These are phyloP conservation scores for Taenaris catops DNA, from an alignment of 2,888 invertebrate species.

Conservation along the genomic window DNA sequence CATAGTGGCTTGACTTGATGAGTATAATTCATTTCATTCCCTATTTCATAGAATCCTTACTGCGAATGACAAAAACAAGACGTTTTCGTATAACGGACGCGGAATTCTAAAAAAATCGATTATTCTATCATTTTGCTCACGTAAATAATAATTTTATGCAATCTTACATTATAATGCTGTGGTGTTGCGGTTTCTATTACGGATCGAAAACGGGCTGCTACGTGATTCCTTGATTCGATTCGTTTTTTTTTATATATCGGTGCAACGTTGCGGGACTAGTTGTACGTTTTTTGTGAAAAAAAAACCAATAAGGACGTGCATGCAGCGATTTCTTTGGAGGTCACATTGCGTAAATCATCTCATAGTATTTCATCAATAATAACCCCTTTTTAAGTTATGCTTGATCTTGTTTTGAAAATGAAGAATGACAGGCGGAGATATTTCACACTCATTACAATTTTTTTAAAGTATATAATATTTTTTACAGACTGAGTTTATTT, in stretches of 20 bases:
- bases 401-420: too few relatives aligned
- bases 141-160: slow-evolving; percentile 71
- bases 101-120: slow-evolving; percentile 44
- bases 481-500: too few relatives aligned
- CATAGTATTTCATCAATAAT: too few relatives aligned
- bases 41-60: too few relatives aligned
- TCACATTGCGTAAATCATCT: slow-evolving; percentile 14
- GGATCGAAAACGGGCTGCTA: slow-evolving; percentile 51
- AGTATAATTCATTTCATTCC: too few relatives aligned
- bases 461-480: too few relatives aligned
- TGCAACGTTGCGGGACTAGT: slow-evolving; percentile 53
- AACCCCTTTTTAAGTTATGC: too few relatives aligned
- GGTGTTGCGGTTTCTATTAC: slow-evolving; percentile 68
- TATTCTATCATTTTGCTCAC: slow-evolving; percentile 54
- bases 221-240: slow-evolving; percentile 60
- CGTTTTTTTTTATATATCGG: slow-evolving; percentile 36
- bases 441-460: too few relatives aligned
- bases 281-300: slow-evolving; percentile 45
- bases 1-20: too few relatives aligned
- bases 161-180: slow-evolving; percentile 63
- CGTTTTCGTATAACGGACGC: slow-evolving; percentile 24
- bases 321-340: slow-evolving; percentile 14
- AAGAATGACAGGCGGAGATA: too few relatives aligned
- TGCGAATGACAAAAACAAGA: slow-evolving; percentile 10
- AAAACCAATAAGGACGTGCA: slow-evolving; percentile 54